Evolutionary conservation across 1,140 invertebrate species (phyloP), one percentile per base, ranked within the genome.

Genomic region (Drosophila nannoptera): DNA sequence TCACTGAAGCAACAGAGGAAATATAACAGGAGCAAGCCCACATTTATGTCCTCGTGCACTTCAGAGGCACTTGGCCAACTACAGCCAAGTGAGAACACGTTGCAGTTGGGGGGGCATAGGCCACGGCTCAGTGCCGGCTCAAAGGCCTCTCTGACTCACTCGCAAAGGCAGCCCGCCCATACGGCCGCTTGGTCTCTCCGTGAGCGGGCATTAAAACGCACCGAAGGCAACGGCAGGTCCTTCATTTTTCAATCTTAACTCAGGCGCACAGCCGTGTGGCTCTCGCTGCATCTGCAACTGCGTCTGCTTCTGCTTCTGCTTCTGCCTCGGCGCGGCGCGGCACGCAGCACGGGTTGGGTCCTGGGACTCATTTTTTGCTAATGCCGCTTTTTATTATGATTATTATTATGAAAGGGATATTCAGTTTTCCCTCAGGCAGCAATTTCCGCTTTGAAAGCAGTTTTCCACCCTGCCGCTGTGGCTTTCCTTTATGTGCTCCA

Each of bases 41-140:
- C 48, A 63, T 69, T 69, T 61, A 63, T 69, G 50, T 69, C 42
- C 66, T 69, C 59, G 14, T 48, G 49, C 50, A 35, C 61, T 46
- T 55, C 12, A 55, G 50, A 55, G 59, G 35, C 50, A 63, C 66
- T 69, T 69, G 48, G 29, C 33, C 50, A 49, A 9, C 45, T 12
- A 12, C 48, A 62, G 38, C 65, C 65, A 46, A 46, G 8, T 32
- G 58, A 48, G 45, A 48, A 48, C 45, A 43, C 2, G 2, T 4
- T 35, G 31, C 12, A 14, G 8, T 7, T 33, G 4, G 45, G 45
- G 4, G 45, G 45, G 45, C 7, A 5, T 48, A n/a, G 29, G 5
- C 22, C 22, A 48, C 45, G 9, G 45, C 9, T 4, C 9, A n/a
- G 29, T 48, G 2, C 45, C 11, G 22, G 11, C 0, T 9, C 1